phyloP scores from a whole-genome alignment of 2,797 vertebrate genomes.

The Neosalanx taihuensis region DNA sequence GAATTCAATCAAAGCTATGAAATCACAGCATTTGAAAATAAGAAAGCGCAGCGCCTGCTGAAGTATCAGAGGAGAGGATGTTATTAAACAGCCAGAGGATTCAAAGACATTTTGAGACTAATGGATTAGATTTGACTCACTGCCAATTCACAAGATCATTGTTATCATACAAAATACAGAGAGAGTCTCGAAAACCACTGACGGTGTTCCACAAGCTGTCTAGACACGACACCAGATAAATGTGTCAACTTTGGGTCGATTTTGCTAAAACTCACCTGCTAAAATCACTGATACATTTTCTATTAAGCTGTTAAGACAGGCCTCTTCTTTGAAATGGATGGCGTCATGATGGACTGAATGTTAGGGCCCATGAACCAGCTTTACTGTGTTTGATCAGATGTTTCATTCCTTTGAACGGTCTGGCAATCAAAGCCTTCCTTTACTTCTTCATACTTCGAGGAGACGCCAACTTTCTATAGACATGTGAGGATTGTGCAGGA shows the following conservation, averaged over 20 bases:
- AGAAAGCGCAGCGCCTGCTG: not conserved
- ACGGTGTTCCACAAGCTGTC: not conserved
- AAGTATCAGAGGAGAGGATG: not conserved
- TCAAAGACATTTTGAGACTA: not conserved
- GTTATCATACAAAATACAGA: not conserved
- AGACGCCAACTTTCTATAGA: conserved; percentile 29
- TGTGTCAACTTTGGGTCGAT: not conserved
- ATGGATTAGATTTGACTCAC: not conserved
- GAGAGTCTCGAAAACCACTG: not conserved
- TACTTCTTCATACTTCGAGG: conserved; percentile 34
- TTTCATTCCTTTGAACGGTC: conserved; percentile 36
- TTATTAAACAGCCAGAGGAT: not conserved
- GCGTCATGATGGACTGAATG: conserved; percentile 3
- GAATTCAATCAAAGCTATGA: conserved; percentile 11
- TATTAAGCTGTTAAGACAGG: not conserved
- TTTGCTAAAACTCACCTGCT: not conserved
- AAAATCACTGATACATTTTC: not conserved
- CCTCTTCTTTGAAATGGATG: not conserved
- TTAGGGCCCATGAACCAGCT: conserved; percentile 28
- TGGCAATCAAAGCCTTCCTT: conserved; percentile 42
- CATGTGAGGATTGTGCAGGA: not conserved
- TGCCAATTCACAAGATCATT: not conserved
- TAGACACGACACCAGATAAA: not conserved
- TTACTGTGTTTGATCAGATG: conserved; percentile 50
- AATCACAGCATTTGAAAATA: not conserved